These are phyloP conservation scores for Oikopleura vanhoeffeni DNA, from an alignment of 23 tunicate species.

Conservation along the genomic window DNA sequence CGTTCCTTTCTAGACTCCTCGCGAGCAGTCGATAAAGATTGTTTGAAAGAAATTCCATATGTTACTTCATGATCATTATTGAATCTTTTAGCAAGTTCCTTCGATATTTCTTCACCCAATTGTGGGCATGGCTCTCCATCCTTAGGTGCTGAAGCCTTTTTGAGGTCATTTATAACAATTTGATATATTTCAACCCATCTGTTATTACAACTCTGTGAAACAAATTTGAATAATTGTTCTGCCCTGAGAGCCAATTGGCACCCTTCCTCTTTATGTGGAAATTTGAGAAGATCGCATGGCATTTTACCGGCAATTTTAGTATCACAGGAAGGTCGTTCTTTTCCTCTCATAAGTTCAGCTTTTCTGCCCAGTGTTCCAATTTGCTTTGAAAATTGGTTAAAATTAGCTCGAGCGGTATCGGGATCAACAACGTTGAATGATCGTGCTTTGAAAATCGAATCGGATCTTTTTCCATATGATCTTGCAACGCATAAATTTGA, in stretches of 20 bases:
- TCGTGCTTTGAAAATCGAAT: background rate
- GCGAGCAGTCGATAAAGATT: background rate
- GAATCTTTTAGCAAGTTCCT: background rate
- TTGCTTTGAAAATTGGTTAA: background rate
- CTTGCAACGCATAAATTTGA: background rate
- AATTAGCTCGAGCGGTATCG: background rate
- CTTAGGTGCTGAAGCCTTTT: background rate
- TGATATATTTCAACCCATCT: background rate
- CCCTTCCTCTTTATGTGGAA: background rate
- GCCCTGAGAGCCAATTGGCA: background rate
- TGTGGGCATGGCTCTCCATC: background rate
- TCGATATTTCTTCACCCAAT: background rate
- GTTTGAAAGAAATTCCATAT: background rate
- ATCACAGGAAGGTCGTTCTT: background rate
- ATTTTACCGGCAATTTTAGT: background rate
- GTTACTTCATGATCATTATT: background rate
- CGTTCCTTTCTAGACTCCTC: background rate
- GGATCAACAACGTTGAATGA: background rate
- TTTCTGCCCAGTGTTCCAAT: background rate
- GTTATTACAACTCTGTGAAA: background rate
- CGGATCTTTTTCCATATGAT: background rate
- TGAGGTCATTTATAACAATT: background rate
- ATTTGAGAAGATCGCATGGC: background rate
- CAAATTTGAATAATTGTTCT: background rate
- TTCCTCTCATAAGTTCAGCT: background rate